These are phyloP conservation scores for Mayetiola destructor DNA, from an alignment of 2,888 invertebrate species.

Conservation along the genomic window DNA sequence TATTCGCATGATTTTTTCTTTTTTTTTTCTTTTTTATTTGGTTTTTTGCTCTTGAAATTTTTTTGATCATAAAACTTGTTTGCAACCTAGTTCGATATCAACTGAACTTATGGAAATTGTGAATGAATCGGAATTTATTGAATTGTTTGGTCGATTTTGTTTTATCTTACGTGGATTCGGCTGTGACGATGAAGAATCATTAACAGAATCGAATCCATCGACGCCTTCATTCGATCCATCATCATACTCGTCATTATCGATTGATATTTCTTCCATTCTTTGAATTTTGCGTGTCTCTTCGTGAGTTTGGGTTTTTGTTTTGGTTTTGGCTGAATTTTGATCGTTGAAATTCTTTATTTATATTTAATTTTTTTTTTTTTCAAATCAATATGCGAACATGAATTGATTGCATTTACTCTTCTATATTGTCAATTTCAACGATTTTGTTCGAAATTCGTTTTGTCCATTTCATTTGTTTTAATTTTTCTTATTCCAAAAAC, in stretches of 20 bases:
- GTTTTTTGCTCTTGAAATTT: no score
- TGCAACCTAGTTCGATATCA: no score
- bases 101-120: no score
- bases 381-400: neutral
- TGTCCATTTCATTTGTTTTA: conserved; percentile 7
- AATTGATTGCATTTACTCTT: neutral
- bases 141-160: neutral
- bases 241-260: conserved; percentile 59
- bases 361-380: neutral
- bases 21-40: no score
- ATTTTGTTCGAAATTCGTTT: conserved; percentile 1
- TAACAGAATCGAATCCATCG: conserved; percentile 42
- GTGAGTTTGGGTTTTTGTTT: neutral
- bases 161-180: conserved; percentile 19
- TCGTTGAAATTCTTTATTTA: neutral
- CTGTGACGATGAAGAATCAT: conserved; percentile 38
- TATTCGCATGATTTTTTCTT: no score
- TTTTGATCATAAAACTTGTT: no score
- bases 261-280: conserved; percentile 36
- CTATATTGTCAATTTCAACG: neutral
- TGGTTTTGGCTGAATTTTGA: neutral
- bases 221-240: conserved; percentile 62
- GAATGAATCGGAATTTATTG: no score
- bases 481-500: no score
- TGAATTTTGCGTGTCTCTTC: conserved; percentile 13